Base-by-base conservation (phyloP, 2,888 invertebrate genomes). In the Stratiomys singularior region DNA sequence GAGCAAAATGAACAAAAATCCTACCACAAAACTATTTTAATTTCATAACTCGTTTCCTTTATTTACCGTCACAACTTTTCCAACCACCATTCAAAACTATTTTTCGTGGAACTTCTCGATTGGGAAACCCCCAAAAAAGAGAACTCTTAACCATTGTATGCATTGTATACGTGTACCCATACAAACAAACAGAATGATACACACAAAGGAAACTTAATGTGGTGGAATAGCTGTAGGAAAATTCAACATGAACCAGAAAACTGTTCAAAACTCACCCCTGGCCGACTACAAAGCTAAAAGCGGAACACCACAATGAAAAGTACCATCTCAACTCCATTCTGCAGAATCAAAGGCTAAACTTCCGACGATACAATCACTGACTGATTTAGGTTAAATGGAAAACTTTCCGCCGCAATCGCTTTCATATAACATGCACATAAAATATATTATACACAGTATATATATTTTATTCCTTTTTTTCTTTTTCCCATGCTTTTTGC, bases 321-420 rank as follows among this genome's bases (percentile, higher is more conserved):
- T 23, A 60, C 21, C 25, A 21, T 60, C 60, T 25, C 23, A 60
- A 60, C 60, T 21, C 25, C 23, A 60, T 60, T 60, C 44, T 30
- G 30, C 37, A 64, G 64, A 5, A 64, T 60, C 60, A 66, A 66
- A 66, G 44, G 30, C 66, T 25, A n/a, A 66, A 66, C 66, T 66
- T 66, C 66, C 66, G 23, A 66, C 66, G 27, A 44, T 66, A 66
- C 64, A 64, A 66, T 66, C 66, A 37, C 66, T 27, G 66, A 66
- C 66, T 66, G 66, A 66, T 66, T 37, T 66, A 21, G 66, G 66
- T 66, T 66, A 66, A 66, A 66, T 66, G 66, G 66, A 66, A 66
- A 66, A 66, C 44, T 66, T 66, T 66, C 66, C 66, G 66, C 66
- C 66, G 21, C 66, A 66, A 66, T 66, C 18, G 66, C 23, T 52